Base-by-base conservation (phyloP, 2,113 vertebrate genomes). In the Trematocara unimaculatum region DNA sequence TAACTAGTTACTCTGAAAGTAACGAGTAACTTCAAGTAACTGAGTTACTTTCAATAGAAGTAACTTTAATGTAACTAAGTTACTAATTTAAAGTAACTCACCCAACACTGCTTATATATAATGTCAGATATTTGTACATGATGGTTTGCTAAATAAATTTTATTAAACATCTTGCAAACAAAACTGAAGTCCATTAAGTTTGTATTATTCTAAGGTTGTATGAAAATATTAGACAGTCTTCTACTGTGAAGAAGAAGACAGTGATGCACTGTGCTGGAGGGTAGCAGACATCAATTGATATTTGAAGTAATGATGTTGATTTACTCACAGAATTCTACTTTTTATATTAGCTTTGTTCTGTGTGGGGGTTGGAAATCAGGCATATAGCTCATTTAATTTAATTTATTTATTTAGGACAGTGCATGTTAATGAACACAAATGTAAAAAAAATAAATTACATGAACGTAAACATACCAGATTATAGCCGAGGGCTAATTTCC, bases 331-430 rank as follows among this genome's bases (percentile, higher is more conserved):
- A 70, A 70, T 42, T 70, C 35, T 70, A 42, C 3, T 20, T 70
- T 14, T 70, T 64, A 7, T 38, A 64, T n/a, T 38, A 64, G 33
- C 60, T 7, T 64, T 64, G 18, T n/a, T 2, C 60, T 1, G 4
- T 64, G 31, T 20, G 15, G 0, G 6, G 6, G 10, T 38, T 38
- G 33, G 60, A 64, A 38, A 38, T 64, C 60, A n/a, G 4, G 2
- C 60, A 20, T 64, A 38, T 64, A 64, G 60, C n/a, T n/a, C n/a
- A n/a, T n/a, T n/a, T n/a, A n/a, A n/a, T n/a, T n/a, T n/a, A n/a
- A n/a, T n/a, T n/a, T n/a, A n/a, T n/a, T n/a, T n/a, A n/a, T n/a
- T n/a, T n/a, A n/a, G n/a, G n/a, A n/a, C n/a, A n/a, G n/a, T n/a
- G n/a, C n/a, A n/a, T n/a, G n/a, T n/a, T n/a, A n/a, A n/a, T n/a